Evolutionary conservation across 2,888 invertebrate genomes (phyloP).

Genomic region (Melanostoma scalare): DNA sequence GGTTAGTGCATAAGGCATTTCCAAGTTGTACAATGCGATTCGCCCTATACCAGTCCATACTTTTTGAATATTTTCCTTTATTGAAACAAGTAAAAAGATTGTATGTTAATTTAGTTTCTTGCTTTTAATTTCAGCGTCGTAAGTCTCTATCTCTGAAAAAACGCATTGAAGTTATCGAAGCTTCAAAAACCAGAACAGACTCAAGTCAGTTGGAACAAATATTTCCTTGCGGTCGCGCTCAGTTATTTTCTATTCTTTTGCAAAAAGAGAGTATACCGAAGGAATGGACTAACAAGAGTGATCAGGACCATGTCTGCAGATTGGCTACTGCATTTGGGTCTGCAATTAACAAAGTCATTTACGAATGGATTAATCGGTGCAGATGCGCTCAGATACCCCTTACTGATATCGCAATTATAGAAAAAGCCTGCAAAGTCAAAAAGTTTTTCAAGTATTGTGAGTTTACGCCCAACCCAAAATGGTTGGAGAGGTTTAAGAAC

Average conservation of each 20-base stretch:
- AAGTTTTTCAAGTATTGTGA: conserved; percentile 55
- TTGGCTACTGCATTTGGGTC: conserved; percentile 47
- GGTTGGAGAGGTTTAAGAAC: conserved; percentile 57
- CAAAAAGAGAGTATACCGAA: conserved; percentile 57
- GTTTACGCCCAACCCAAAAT: conserved; percentile 57
- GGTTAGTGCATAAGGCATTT: too few relatives aligned
- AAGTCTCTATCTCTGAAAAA: conserved; percentile 48
- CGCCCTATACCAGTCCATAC: too few relatives aligned
- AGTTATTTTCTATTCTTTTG: conserved; percentile 59
- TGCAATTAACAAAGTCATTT: conserved; percentile 54
- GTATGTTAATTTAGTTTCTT: too few relatives aligned
- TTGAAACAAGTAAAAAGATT: too few relatives aligned
- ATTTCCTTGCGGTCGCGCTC: conserved; percentile 61
- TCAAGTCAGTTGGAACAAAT: conserved; percentile 34
- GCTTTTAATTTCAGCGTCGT: too few relatives aligned
- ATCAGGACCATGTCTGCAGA: conserved; percentile 52
- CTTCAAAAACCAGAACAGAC: conserved; percentile 43
- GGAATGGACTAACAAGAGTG: conserved; percentile 55
- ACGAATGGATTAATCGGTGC: conserved; percentile 49
- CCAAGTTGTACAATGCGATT: too few relatives aligned
- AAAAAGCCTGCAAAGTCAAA: conserved; percentile 50
- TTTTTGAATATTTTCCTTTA: too few relatives aligned
- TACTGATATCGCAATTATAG: conserved; percentile 39
- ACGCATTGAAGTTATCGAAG: conserved; percentile 55
- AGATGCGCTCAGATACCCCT: conserved; percentile 31